phyloP scores from a whole-genome alignment of 2,888 invertebrate species.

The Pseudolycoriella hygida region DNA sequence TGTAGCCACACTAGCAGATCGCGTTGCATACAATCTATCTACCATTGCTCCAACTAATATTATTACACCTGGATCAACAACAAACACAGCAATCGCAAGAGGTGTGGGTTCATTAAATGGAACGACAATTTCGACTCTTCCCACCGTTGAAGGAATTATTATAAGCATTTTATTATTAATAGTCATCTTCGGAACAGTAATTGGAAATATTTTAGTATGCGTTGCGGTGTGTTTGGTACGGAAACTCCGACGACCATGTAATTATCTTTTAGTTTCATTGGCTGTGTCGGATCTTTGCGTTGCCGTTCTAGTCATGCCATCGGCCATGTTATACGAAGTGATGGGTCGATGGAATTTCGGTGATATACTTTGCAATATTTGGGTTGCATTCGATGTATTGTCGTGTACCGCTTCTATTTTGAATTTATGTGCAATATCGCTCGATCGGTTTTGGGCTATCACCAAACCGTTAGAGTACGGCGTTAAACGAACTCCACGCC shows the following conservation, averaged over 20 bases:
- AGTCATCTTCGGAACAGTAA: constrained; percentile 62
- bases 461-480: constrained; percentile 91
- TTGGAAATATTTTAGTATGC: constrained; percentile 86
- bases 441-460: constrained; percentile 86
- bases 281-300: constrained; percentile 95
- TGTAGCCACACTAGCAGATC: no score
- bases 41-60: no score
- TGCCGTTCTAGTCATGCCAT: constrained; percentile 91
- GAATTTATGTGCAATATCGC: constrained; percentile 93
- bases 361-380: constrained; percentile 76
- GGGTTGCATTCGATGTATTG: constrained; percentile 94
- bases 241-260: constrained; percentile 75
- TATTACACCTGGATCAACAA: no score
- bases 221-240: constrained; percentile 89
- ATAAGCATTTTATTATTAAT: constrained; percentile 54
- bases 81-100: no score
- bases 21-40: no score
- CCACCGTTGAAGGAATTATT: constrained; percentile 37
- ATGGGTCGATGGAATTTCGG: constrained; percentile 90
- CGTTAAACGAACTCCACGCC: constrained; percentile 77
- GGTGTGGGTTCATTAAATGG: no score
- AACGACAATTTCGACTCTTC: constrained; percentile 7
- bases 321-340: constrained; percentile 87
- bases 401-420: constrained; percentile 97
- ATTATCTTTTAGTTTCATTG: constrained; percentile 81